Percentiles rank a stretch among this genome's conserved stretches.
Conservation (phyloP, 1,140 invertebrate species). For the Diachasmimorpha longicaudata region DNA sequence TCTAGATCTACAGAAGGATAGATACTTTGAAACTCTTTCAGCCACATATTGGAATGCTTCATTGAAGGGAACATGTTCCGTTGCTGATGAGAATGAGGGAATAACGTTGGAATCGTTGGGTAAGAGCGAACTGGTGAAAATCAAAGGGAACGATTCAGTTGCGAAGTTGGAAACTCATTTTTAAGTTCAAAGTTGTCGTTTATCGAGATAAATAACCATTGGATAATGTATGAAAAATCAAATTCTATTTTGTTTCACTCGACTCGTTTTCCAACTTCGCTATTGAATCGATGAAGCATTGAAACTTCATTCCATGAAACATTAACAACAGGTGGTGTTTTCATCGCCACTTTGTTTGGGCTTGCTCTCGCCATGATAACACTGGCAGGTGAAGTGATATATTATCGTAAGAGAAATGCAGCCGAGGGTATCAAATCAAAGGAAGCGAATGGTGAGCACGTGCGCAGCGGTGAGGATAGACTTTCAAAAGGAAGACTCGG, state of each 20-base stretch:
- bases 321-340: conserved; percentile 76
- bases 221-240: no score
- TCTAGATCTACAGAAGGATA: conserved; percentile 82
- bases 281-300: neutral
- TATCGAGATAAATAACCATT: no score
- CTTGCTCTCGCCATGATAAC: conserved; percentile 82
- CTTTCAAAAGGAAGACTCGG: conserved; percentile 43
- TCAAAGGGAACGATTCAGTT: neutral
- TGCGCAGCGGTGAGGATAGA: conserved; percentile 38
- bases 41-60: conserved; percentile 85
- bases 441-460: conserved; percentile 41
- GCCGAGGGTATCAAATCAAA: conserved; percentile 53
- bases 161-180: no score
- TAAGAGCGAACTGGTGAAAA: conserved; percentile 44
- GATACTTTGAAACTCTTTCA: conserved; percentile 79
- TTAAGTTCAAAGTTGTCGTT: no score
- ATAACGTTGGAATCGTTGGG: conserved; percentile 87
- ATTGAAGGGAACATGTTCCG: conserved; percentile 70
- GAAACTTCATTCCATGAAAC: conserved; percentile 4
- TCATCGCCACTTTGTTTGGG: conserved; percentile 86
- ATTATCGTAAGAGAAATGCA: conserved; percentile 73
- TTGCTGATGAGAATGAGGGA: conserved; percentile 82
- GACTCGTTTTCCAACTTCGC: no score
- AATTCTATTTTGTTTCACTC: no score
- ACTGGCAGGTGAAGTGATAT: conserved; percentile 78